A percentile compares a stretch with the other conserved stretches of the same genome.
Conservation (phyloP, 37 sponge, comb jelly and placozoan genomes). For the Spongilla lacustris region DNA sequence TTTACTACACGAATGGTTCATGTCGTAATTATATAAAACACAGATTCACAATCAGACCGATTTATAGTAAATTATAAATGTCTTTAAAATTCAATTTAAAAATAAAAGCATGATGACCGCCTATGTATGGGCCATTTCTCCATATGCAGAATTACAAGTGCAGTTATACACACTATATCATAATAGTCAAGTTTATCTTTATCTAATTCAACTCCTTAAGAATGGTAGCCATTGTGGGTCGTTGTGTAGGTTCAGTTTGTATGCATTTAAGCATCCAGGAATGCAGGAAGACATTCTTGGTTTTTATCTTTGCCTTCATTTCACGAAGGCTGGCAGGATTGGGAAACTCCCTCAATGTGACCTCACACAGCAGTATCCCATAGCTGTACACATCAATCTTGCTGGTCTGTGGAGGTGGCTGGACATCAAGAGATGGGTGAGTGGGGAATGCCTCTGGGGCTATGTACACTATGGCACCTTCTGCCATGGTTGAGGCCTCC, state of each 20-base stretch:
- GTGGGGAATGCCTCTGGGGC: constrained; percentile 63
- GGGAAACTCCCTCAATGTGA: constrained; percentile 33
- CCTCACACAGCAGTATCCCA: constrained; percentile 72
- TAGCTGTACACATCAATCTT: constrained; percentile 85
- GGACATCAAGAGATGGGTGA: too few species aligned
- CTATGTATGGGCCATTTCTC: too few species aligned
- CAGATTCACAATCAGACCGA: too few species aligned
- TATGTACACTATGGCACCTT: constrained; percentile 71
- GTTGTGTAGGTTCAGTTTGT: not conserved
- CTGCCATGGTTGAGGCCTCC: constrained; percentile 29
- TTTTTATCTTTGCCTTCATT: not conserved
- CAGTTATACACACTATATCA: too few species aligned
- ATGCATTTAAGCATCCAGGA: constrained; percentile 18
- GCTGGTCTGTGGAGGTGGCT: constrained; percentile 32
- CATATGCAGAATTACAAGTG: too few species aligned
- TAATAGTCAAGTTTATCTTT: too few species aligned
- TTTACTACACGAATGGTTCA: too few species aligned
- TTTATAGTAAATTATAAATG: too few species aligned
- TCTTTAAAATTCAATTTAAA: too few species aligned
- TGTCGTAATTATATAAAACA: too few species aligned
- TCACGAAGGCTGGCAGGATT: not conserved
- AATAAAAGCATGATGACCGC: too few species aligned
- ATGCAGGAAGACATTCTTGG: not conserved
- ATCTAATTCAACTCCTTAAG: too few species aligned
- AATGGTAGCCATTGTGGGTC: constrained; percentile 26